Conservation (phyloP, 1,140 invertebrate species). For the Drosophila quadrilineata region DNA sequence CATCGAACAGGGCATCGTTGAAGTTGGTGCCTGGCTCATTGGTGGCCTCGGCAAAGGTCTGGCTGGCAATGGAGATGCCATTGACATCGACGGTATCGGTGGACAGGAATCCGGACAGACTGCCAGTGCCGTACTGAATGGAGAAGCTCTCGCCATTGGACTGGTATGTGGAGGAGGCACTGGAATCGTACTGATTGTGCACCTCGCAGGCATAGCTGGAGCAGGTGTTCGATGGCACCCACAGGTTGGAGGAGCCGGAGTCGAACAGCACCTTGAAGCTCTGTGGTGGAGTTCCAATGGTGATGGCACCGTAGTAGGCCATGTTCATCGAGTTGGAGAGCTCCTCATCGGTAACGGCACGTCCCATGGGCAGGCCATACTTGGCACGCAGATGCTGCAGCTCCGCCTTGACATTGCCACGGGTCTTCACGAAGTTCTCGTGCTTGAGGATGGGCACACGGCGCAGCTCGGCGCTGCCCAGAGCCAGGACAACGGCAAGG, state of each 20-base stretch:
- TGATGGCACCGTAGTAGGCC: conserved; percentile 97
- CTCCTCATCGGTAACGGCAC: conserved; percentile 85
- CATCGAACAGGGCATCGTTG: conserved; percentile 97
- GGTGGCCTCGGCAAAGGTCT: conserved; percentile 98
- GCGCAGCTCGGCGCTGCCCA: conserved; percentile 61
- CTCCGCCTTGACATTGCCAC: conserved; percentile 55
- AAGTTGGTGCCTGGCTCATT: conserved; percentile 95
- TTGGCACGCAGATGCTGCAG: conserved; percentile 48
- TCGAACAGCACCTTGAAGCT: conserved; percentile 98
- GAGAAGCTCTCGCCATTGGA: conserved; percentile 94
- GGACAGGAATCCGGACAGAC: conserved; percentile 96
- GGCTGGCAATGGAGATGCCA: conserved; percentile 86
- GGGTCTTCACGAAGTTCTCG: conserved; percentile 65
- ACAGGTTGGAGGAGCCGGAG: conserved; percentile 98
- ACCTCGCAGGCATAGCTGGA: conserved; percentile 88
- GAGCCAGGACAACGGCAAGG: conserved; percentile 51
- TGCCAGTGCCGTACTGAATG: conserved; percentile 97
- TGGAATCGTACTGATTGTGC: conserved; percentile 94
- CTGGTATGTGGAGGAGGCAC: conserved; percentile 89
- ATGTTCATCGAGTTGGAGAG: conserved; percentile 96
- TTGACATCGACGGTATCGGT: conserved; percentile 90
- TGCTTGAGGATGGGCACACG: conserved; percentile 58
- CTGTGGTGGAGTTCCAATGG: conserved; percentile 96
- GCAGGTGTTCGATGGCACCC: conserved; percentile 98
- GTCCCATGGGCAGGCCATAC: conserved; percentile 49